Conservation (phyloP, 2,113 vertebrate species). For the Perca flavescens region DNA sequence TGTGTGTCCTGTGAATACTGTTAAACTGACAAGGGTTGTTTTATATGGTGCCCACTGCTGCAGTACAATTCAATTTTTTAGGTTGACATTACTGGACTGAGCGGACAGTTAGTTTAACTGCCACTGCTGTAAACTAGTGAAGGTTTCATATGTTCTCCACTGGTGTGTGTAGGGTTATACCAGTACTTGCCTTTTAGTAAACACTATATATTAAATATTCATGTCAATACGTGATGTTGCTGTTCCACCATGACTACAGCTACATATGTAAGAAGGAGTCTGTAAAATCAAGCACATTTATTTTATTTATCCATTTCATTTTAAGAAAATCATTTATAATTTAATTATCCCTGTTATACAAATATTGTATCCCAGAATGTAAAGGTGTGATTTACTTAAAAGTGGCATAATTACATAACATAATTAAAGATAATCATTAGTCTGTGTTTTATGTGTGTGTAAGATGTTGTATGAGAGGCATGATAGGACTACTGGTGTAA, state of each 20-base stretch:
- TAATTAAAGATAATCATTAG: not conserved
- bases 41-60: conserved; percentile 7
- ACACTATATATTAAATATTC: not conserved
- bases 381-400: not conserved
- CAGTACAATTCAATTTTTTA: conserved; percentile 11
- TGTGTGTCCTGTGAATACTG: conserved; percentile 27
- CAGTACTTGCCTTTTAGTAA: conserved; percentile 6
- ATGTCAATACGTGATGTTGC: not conserved
- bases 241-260: not conserved
- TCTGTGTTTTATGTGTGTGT: not conserved
- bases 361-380: not conserved
- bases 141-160: conserved; percentile 6
- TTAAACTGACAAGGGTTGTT: conserved; percentile 42
- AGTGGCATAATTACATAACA: not conserved
- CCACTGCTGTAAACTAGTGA: conserved; percentile 28
- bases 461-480: not conserved
- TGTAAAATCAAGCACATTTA: not conserved
- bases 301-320: not conserved
- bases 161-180: not conserved
- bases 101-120: conserved; percentile 24
- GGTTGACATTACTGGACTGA: conserved; percentile 10
- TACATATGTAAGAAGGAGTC: not conserved
- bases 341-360: not conserved
- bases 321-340: not conserved
- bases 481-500: not conserved